Evolutionary conservation across 1,140 invertebrate genomes (phyloP).

Genomic region (Hypothenemus hampei): DNA sequence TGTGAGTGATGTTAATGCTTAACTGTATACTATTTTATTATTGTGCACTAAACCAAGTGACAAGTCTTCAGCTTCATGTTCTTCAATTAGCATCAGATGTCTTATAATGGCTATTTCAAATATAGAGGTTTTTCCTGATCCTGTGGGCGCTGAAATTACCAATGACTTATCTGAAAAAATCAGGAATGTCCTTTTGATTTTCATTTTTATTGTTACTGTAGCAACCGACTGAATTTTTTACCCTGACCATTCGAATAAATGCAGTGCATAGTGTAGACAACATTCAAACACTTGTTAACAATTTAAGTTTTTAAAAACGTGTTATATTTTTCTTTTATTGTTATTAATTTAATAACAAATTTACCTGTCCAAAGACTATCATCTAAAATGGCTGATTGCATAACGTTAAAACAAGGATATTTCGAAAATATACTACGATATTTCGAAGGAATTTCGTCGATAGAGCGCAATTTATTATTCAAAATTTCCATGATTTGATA

Average conservation of each 20-base stretch:
- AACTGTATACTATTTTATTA: constrained; percentile 64
- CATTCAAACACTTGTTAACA: neutral
- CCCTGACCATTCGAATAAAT: neutral
- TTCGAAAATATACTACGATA: constrained; percentile 35
- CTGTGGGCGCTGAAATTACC: constrained; percentile 73
- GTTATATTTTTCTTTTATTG: neutral
- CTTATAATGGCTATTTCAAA: constrained; percentile 75
- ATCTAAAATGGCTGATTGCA: constrained; percentile 67
- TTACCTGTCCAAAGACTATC: constrained; percentile 60
- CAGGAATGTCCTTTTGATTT: neutral
- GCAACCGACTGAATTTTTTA: neutral
- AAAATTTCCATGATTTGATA: too few species aligned
- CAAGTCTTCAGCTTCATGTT: too few species aligned
- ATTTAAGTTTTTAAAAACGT: constrained; percentile 2
- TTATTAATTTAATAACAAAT: constrained; percentile 24
- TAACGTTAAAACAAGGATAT: constrained; percentile 64
- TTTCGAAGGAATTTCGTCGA: constrained; percentile 35
- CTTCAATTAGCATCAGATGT: constrained; percentile 53
- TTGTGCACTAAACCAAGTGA: too few species aligned
- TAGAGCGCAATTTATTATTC: constrained; percentile 7
- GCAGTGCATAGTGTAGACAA: neutral
- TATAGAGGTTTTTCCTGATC: constrained; percentile 76
- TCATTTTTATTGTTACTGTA: neutral
- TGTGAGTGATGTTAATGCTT: too few species aligned
- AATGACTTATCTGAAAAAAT: constrained; percentile 60